Conservation (phyloP, 2,888 invertebrate genomes). For the Patella depressa region DNA sequence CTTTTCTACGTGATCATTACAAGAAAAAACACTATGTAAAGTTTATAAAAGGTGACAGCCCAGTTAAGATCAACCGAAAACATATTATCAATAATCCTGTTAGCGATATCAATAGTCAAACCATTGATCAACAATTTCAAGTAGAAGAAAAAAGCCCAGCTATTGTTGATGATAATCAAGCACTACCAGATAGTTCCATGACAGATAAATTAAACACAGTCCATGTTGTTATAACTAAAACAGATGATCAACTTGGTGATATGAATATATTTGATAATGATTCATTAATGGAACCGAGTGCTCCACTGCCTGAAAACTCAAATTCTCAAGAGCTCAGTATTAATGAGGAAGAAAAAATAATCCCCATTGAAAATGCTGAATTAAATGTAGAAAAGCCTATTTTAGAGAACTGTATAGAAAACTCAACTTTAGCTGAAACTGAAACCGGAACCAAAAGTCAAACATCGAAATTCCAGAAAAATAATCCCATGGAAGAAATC, state of each 20-base stretch:
- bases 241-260: slow-evolving; percentile 4
- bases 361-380: background rate
- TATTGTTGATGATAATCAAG: slow-evolving; percentile 5
- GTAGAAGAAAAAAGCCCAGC: background rate
- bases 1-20: slow-evolving; percentile 47
- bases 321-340: background rate
- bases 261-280: background rate
- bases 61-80: background rate
- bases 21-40: slow-evolving; percentile 45
- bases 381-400: background rate
- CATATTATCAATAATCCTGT: slow-evolving; percentile 8
- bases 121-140: background rate
- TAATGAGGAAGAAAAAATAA: background rate
- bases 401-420: slow-evolving; percentile 4
- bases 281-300: background rate
- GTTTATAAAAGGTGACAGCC: background rate
- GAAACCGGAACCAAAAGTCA: background rate
- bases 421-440: background rate
- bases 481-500: slow-evolving; percentile 3
- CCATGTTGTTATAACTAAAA: slow-evolving; percentile 24
- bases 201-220: slow-evolving; percentile 6
- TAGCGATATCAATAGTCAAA: background rate
- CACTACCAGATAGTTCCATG: background rate
- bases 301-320: background rate
- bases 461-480: background rate